These are phyloP conservation scores for Gopherus evgoodei DNA, from an alignment of 2,113 vertebrate species.

Conservation along the genomic window DNA sequence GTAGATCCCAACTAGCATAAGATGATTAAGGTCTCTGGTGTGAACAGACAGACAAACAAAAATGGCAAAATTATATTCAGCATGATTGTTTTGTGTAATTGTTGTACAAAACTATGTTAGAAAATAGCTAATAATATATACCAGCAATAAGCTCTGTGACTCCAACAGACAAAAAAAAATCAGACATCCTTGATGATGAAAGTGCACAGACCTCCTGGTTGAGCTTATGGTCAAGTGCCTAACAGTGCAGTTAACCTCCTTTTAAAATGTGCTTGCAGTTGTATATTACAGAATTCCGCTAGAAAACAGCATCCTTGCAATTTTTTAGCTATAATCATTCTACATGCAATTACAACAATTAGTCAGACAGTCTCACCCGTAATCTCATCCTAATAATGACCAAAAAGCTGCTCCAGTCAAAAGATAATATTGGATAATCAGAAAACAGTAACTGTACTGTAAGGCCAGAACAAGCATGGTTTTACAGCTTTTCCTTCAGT, in stretches of 20 bases:
- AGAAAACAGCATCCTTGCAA: conserved; percentile 74
- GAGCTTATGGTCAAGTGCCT: conserved; percentile 65
- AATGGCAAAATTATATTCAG: conserved; percentile 80
- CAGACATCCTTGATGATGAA: conserved; percentile 70
- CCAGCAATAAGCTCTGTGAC: conserved; percentile 68
- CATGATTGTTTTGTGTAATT: conserved; percentile 77
- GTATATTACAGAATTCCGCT: conserved; percentile 60
- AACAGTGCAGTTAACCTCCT: conserved; percentile 59
- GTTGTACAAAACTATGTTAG: conserved; percentile 67
- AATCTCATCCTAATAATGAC: conserved; percentile 46
- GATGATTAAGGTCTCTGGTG: conserved; percentile 96
- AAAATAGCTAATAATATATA: conserved; percentile 70
- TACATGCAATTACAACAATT: conserved; percentile 73
- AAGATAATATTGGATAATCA: conserved; percentile 59
- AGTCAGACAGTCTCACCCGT: conserved; percentile 56
- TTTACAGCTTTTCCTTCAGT: conserved; percentile 68
- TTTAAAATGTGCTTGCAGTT: conserved; percentile 72
- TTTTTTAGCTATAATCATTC: conserved; percentile 77
- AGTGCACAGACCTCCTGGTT: conserved; percentile 61
- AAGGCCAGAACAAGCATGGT: conserved; percentile 79
- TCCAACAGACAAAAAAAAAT: conserved; percentile 55
- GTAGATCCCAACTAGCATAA: conserved; percentile 75
- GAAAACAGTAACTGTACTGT: conserved; percentile 74
- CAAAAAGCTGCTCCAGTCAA: conserved; percentile 47
- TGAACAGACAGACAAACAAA: conserved; percentile 87